phyloP scores from a whole-genome alignment of 92 coral and sea anemone genomes.

The Zoanthus sansibaricus region DNA sequence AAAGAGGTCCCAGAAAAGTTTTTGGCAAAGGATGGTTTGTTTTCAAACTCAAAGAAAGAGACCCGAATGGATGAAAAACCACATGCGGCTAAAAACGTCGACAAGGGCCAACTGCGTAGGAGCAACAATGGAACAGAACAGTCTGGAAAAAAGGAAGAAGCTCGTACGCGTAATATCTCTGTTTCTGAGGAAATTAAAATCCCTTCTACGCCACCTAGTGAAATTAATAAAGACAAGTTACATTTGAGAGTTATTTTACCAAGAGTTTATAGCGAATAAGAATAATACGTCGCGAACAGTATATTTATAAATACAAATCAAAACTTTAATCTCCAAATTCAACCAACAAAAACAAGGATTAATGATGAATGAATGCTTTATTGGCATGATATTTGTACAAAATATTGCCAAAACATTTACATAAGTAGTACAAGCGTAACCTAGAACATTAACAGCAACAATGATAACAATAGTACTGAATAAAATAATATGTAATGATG shows the following conservation, averaged over 20 bases:
- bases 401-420: no score
- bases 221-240: constrained; percentile 20
- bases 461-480: no score
- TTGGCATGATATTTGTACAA: no score
- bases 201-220: not conserved
- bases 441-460: no score
- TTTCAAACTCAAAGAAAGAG: not conserved
- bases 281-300: not conserved
- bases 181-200: not conserved
- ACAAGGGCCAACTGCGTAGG: not conserved
- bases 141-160: not conserved
- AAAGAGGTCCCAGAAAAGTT: not conserved
- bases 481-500: no score
- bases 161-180: not conserved
- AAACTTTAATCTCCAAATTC: no score
- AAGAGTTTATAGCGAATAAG: not conserved
- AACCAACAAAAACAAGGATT: no score
- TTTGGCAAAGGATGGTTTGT: not conserved
- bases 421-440: no score
- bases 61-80: not conserved
- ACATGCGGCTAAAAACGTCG: not conserved
- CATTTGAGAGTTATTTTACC: constrained; percentile 27
- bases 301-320: no score
- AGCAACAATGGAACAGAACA: not conserved
- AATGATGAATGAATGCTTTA: no score